These are phyloP conservation scores for Catocala fraxini DNA, from an alignment of 2,888 invertebrate genomes.

Conservation along the genomic window DNA sequence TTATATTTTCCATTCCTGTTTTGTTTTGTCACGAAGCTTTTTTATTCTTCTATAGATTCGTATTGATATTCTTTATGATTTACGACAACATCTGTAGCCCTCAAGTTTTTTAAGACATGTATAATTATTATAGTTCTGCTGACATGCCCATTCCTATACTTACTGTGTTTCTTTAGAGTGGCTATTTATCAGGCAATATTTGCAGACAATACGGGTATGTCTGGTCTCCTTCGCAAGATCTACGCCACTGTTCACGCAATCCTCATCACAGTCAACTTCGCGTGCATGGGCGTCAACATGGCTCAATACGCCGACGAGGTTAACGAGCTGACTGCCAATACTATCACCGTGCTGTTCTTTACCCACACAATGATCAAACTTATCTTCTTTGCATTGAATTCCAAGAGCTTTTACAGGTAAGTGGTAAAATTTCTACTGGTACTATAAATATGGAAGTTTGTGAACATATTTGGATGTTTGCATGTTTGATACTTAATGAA, in stretches of 20 bases:
- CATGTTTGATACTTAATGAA: no score
- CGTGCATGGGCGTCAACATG: constrained; percentile 90
- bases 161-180: no score
- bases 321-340: constrained; percentile 92
- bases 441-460: no score
- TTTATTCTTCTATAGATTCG: background rate
- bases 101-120: no score
- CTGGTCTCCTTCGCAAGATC: constrained; percentile 87
- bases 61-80: no score
- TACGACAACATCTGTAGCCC: no score
- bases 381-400: constrained; percentile 91
- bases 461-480: no score
- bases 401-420: constrained; percentile 92
- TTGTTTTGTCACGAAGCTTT: background rate
- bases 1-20: background rate
- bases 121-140: no score
- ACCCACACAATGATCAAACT: constrained; percentile 92
- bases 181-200: constrained; percentile 1
- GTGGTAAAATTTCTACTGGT: constrained; percentile 22
- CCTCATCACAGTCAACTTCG: constrained; percentile 89
- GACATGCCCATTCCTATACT: no score
- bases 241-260: constrained; percentile 89
- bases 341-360: constrained; percentile 94
- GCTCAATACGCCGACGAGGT: constrained; percentile 92
- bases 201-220: constrained; percentile 78